Base-by-base conservation (phyloP, 2,888 invertebrate species). In the Sturmia bella region DNA sequence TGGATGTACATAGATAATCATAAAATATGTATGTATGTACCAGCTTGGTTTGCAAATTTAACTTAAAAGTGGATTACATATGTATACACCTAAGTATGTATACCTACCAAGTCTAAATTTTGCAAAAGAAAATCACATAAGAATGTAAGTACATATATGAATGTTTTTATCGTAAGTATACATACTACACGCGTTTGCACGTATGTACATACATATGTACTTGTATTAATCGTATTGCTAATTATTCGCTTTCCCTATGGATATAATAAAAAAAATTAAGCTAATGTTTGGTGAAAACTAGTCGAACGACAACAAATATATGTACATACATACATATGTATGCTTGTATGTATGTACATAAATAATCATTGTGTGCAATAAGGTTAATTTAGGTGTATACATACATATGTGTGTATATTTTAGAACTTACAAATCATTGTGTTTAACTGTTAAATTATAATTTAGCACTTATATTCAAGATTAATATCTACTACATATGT, bases 211-310 rank as follows among this genome's bases (percentile, higher is more conserved):
- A 43, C 0, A 43, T 21, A 37, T 5, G 9, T 24, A 27, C n/a
- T 2, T 43, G n/a, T 15, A 32, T 12, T 11, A 32, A 54, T 32
- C 37, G 32, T 63, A 48, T 52, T 64, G 64, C 54, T 56, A 37
- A 39, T 69, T 32, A 32, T 32, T 32, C 32, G 59, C 72, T 73
- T 78, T 72, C 73, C 79, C 73, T 68, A 54, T 73, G 68, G 48
- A 70, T 66, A 70, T 32, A 12, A 63, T 63, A 45, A 57, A 43
- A 69, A 63, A 52, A 48, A 59, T 72, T 50, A 27, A 63, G 27
- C 41, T 69, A 52, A 37, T 56, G 32, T 32, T 1, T n/a, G n/a
- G 21, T 21, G 11, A 48, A 63, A 48, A 37, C 12, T 19, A 17
- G 37, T 7, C 9, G 13, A 48, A n/a, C 37, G 37, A 50, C 64